Base-by-base conservation (phyloP, 2,888 invertebrate species). In the Lepas anatifera region DNA sequence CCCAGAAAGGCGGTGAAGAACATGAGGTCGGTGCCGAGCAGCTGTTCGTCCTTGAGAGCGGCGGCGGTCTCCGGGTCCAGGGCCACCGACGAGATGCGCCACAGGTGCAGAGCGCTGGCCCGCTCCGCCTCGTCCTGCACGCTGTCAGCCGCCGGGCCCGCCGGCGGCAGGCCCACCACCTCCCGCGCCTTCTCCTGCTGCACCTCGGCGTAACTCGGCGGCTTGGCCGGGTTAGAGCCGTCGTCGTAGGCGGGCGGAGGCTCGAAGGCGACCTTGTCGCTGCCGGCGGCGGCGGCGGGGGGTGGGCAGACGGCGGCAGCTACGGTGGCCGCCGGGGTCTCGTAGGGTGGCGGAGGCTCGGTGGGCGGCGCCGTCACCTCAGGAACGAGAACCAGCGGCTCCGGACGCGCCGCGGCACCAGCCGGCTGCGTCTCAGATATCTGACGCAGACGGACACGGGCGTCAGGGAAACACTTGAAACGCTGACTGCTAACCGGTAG, bases 1-100 rank as follows among this genome's bases (percentile, higher is more conserved):
- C 90, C 88, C 77, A 94, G 87, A 81, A 95, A 95, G 52, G 94
- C 92, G 73, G 91, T 90, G 75, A 93, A 87, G 81, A 95, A 95
- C 89, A 94, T 93, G 77, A 93, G 88, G 79, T 95, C 95, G 41
- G 94, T 95, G 73, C 95, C 95, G 68, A 95, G 86, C 71, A 94
- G 84, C 39, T 74, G 73, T 35, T 74, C 72, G 41, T 74, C 72
- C 50, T 72, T 70, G 67, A 72, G 70, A 32, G 71, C 72, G 16
- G 52, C 52, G 10, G 73, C 72, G 25, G 71, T 71, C 46, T 72
- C 71, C 32, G 73, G 73, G 48, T 73, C 73, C 39, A 73, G 68
- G 22, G 70, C 73, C 8, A 73, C 69, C 13, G 73, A 72, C 18
- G 72, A 72, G 37, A 73, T 72, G 25, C 72, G 70, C 64, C 72